Evolutionary conservation across 2,113 vertebrate genomes (phyloP).

Genomic region (Harpagus bidentatus): DNA sequence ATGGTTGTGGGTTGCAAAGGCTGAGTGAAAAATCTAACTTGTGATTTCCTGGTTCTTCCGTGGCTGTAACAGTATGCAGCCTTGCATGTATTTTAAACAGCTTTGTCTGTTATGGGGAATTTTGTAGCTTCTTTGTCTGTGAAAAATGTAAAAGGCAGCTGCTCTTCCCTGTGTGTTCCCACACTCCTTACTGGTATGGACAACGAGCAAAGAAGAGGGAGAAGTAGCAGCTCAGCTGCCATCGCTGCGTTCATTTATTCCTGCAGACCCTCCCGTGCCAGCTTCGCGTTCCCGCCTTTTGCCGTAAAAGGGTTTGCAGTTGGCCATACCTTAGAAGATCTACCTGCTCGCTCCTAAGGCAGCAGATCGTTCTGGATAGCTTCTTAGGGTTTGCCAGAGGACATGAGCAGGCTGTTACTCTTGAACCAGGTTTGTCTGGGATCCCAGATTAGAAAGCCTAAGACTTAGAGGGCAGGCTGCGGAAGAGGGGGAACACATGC

Average conservation of each 20-base stretch:
- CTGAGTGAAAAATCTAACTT: constrained; percentile 1
- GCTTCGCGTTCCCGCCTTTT: background rate
- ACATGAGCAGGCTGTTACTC: background rate
- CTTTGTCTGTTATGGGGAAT: background rate
- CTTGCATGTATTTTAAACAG: background rate
- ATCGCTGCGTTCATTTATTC: background rate
- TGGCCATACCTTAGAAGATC: background rate
- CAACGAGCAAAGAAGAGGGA: background rate
- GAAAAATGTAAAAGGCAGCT: background rate
- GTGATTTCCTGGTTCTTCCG: background rate
- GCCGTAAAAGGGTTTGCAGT: background rate
- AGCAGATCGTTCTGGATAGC: background rate
- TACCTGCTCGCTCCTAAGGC: background rate
- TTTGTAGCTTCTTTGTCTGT: background rate
- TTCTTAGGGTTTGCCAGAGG: background rate
- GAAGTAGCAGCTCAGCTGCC: background rate
- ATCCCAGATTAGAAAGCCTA: background rate
- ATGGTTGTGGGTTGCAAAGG: background rate
- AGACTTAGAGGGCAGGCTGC: fast-evolving
- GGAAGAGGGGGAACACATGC: background rate
- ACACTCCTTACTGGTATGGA: background rate
- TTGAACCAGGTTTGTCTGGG: background rate
- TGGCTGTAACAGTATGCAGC: background rate
- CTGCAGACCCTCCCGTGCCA: background rate
- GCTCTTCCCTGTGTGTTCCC: background rate